Conservation (phyloP, 2,113 vertebrate species). For the Sinocyclocheilus rhinocerous region DNA sequence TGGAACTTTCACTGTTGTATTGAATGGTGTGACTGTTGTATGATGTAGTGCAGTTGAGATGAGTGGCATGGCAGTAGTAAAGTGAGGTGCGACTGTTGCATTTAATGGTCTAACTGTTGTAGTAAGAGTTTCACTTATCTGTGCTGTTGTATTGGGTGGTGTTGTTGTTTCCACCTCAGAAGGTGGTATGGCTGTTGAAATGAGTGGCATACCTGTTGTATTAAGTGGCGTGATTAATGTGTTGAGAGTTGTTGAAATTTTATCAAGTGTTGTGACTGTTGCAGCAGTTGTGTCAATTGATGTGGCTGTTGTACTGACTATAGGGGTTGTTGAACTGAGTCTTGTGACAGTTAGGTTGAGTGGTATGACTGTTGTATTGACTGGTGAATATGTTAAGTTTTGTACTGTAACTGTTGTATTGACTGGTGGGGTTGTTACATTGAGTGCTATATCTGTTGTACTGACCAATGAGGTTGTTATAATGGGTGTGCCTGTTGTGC, state of each 20-base stretch:
- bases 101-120: slow-evolving; percentile 17
- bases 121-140: not conserved
- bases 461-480: not conserved
- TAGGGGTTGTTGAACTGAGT: not conserved
- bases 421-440: not conserved
- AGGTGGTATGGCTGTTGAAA: not conserved
- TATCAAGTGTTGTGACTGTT: not conserved
- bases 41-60: not conserved
- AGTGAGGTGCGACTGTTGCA: not conserved
- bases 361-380: not conserved
- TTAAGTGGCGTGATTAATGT: not conserved
- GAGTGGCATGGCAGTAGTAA: not conserved
- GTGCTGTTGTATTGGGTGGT: not conserved
- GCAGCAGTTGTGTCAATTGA: not conserved
- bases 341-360: not conserved
- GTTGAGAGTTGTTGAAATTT: not conserved
- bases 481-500: not conserved
- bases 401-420: not conserved
- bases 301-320: not conserved
- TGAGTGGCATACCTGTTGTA: not conserved
- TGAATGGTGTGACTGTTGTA: not conserved
- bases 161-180: not conserved
- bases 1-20: not conserved
- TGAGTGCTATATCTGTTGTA: not conserved
- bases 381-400: not conserved